phyloP scores from a whole-genome alignment of 1,140 invertebrate genomes.

The Lasaia peninsularis region DNA sequence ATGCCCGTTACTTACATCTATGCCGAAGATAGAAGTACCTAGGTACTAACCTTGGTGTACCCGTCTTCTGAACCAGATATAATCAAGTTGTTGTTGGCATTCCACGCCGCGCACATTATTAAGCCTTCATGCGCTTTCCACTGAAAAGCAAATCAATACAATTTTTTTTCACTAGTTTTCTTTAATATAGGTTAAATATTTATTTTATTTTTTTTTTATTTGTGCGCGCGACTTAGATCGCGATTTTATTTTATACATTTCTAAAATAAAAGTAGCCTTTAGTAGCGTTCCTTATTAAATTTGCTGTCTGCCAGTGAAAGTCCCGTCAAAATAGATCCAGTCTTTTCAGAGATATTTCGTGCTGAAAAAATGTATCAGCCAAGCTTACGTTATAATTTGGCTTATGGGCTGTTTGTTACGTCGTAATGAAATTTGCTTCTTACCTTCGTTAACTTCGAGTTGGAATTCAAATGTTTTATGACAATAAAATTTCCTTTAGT shows the following conservation, averaged over 20 bases:
- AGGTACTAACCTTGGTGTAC: slow-evolving; percentile 89
- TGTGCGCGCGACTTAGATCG: no score
- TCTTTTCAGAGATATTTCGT: no score
- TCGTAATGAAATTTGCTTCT: background rate
- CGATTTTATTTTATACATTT: no score
- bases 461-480: slow-evolving; percentile 94
- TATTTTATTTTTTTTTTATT: no score
- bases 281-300: no score
- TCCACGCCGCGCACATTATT: slow-evolving; percentile 94
- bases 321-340: no score
- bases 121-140: slow-evolving; percentile 98
- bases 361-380: no score
- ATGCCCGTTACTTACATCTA: background rate
- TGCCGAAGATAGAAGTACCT: no score
- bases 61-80: slow-evolving; percentile 97
- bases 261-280: no score
- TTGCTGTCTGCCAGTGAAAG: no score
- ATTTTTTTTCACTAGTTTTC: background rate
- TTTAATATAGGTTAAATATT: no score
- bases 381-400: no score
- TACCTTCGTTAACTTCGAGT: slow-evolving; percentile 90
- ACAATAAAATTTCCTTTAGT: slow-evolving; percentile 89
- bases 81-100: slow-evolving; percentile 90
- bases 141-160: slow-evolving; percentile 74
- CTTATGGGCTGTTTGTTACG: background rate